Evolutionary conservation across 2,113 vertebrate species (phyloP).

Genomic region (Brachyistius frenatus): DNA sequence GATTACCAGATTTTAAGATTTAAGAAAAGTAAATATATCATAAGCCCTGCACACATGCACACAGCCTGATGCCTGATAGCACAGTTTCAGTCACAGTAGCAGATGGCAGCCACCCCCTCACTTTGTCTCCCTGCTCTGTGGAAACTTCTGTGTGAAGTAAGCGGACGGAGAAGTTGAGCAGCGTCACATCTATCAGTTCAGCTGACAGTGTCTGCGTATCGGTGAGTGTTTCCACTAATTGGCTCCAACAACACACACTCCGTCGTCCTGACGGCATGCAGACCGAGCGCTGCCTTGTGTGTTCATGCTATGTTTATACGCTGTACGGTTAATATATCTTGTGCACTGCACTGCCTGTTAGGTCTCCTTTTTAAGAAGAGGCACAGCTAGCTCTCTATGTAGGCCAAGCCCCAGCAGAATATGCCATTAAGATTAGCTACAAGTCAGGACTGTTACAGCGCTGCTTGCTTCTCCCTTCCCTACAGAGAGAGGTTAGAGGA

Average conservation of each 20-base stretch:
- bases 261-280: constrained; percentile 34
- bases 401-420: constrained; percentile 82
- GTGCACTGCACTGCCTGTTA: constrained; percentile 55
- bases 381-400: constrained; percentile 72
- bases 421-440: constrained; percentile 79
- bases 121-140: constrained; percentile 18
- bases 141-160: constrained; percentile 60
- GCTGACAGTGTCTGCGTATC: constrained; percentile 50
- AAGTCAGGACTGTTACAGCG: constrained; percentile 55
- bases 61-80: constrained; percentile 12
- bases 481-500: constrained; percentile 56
- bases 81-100: constrained; percentile 33
- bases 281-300: constrained; percentile 52
- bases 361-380: constrained; percentile 70
- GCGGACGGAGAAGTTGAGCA: constrained; percentile 57
- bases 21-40: not conserved
- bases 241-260: constrained; percentile 49
- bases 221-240: constrained; percentile 53
- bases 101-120: constrained; percentile 51
- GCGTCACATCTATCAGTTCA: constrained; percentile 45
- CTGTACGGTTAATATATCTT: constrained; percentile 55
- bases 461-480: constrained; percentile 46
- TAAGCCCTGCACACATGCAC: not conserved
- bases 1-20: not conserved
- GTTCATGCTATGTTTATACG: constrained; percentile 69